Evolutionary conservation across 2,797 vertebrate genomes (phyloP).

Genomic region (Simalia tracyae): DNA sequence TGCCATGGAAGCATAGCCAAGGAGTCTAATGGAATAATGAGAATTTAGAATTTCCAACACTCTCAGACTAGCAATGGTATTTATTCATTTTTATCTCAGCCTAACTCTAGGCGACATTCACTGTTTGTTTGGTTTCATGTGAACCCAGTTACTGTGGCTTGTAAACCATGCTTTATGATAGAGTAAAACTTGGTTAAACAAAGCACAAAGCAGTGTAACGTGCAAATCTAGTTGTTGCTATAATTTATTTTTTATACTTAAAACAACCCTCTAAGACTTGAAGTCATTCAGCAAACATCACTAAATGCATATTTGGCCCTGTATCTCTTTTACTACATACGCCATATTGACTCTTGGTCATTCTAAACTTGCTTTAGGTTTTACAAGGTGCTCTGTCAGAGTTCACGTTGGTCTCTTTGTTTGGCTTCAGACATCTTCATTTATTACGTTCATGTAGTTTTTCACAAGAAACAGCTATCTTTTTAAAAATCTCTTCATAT

Average conservation of each 20-base stretch:
- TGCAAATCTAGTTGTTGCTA: neutral
- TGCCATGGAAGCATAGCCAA: neutral
- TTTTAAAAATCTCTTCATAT: neutral
- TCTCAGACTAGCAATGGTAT: neutral
- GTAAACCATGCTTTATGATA: neutral
- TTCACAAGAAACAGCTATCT: neutral
- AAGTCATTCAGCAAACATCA: neutral
- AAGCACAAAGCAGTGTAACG: neutral
- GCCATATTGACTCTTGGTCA: neutral
- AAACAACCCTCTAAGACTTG: neutral
- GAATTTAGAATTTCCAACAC: neutral
- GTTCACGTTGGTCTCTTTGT: neutral
- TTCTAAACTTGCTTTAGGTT: neutral
- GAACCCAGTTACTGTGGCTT: neutral
- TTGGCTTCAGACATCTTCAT: neutral
- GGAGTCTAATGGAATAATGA: neutral
- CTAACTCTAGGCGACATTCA: neutral
- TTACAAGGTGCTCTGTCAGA: neutral
- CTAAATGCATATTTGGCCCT: neutral
- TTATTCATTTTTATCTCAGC: neutral
- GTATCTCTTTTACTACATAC: neutral
- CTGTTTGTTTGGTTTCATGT: neutral
- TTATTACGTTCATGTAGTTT: neutral
- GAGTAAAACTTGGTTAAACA: neutral
- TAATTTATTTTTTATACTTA: neutral